Percentiles rank a stretch among this genome's conserved stretches.
phyloP scores from a whole-genome alignment of 2,113 vertebrate genomes.

The Pantherophis guttatus region DNA sequence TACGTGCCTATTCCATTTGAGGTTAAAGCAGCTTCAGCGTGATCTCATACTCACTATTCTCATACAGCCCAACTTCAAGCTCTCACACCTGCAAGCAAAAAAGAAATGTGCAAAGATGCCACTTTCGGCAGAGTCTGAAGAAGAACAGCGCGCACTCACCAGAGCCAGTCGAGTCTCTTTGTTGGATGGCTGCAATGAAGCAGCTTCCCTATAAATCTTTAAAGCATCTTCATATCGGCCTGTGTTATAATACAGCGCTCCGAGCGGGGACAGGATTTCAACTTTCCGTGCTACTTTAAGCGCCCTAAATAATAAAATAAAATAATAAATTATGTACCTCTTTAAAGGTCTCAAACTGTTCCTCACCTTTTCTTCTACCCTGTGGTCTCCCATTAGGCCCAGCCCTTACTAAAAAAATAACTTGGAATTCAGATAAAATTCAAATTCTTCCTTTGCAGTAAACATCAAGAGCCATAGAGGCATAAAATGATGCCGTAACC shows the following conservation, averaged over 20 bases:
- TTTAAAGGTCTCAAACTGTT: not conserved
- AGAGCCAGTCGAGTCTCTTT: conserved; percentile 86
- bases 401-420: not conserved
- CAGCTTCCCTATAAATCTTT: conserved; percentile 86
- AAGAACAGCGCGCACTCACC: conserved; percentile 68
- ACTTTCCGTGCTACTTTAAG: conserved; percentile 83
- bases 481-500: not conserved
- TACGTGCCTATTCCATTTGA: not conserved
- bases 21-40: not conserved
- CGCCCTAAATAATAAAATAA: conserved; percentile 69
- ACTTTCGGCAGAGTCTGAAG: not conserved
- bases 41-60: not conserved
- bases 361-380: not conserved
- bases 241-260: conserved; percentile 95
- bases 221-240: conserved; percentile 86
- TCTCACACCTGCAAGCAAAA: not conserved
- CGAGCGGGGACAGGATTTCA: conserved; percentile 87
- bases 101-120: not conserved
- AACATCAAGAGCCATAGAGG: not conserved
- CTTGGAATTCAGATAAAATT: not conserved
- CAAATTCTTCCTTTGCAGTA: not conserved
- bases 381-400: not conserved
- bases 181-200: conserved; percentile 77
- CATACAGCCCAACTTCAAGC: not conserved
- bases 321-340: not conserved